Evolutionary conservation across 2,113 vertebrate species (phyloP), one percentile per base, ranked within the genome.

Genomic region (Carassius carassius): DNA sequence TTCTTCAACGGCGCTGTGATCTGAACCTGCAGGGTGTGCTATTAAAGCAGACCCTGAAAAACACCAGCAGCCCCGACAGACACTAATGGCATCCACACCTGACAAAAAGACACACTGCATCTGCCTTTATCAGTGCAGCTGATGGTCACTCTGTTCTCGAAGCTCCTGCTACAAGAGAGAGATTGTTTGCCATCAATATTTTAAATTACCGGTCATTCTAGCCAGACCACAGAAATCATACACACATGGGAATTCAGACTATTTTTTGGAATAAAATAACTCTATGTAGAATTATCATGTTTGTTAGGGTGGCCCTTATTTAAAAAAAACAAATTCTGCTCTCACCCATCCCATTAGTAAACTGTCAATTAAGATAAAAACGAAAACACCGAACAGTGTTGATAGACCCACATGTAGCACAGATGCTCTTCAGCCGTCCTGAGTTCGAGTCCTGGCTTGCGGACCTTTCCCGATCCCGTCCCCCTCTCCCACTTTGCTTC

Each of bases 41-140:
- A 78, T 78, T 60, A 78, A 78, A 78, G 12, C 54, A 78, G 56
- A 78, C 19, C 76, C 54, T 37, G 41, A 60, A 78, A 78, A 58
- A 41, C 76, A 60, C 32, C n/a, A n/a, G 17, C 29, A 60, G 10
- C 51, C 75, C 16, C 11, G 19, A n/a, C 16, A 35, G 54, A 60
- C 19, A 3, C 32, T 78, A 54, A 77, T 56, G 25, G 35, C 75
- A 56, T 77, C 51, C 51, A 37, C 8, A 77, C 91, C 87, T 8
- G 65, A 35, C 16, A 32, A 19, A 69, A 29, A 32, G 29, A 69
- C 29, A 2, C 32, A 19, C 21, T 12, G 23, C 23, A 6, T 65
- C 23, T 5, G 13, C 62, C 65, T 35, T 69, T 17, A 69, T 19
- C 65, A 19, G 63, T 6, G 1, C 6, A 3, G 29, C 14, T 3